Evolutionary conservation across 2,888 invertebrate species (phyloP), one percentile per base, ranked within the genome.

Genomic region (Acleris cristana): DNA sequence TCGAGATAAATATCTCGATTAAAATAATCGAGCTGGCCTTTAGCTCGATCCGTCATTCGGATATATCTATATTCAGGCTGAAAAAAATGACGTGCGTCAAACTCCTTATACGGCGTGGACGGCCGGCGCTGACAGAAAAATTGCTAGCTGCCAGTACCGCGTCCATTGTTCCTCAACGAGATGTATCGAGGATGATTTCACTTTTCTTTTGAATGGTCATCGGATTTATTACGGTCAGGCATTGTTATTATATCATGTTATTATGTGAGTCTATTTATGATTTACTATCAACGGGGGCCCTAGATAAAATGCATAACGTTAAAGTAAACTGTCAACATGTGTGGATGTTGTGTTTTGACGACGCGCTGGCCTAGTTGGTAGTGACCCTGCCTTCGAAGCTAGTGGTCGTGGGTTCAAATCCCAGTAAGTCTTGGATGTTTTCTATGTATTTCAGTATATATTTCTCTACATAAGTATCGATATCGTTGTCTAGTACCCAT

Each of bases 1-100:
- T 80, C 83, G 83, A 87, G 87, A 89, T 89, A 83, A 85, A 87
- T 84, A 85, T 87, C 84, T 84, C 87, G 88, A 88, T 89, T 88
- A 88, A 87, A 86, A 86, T 87, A 88, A 88, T 87, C 87, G 84
- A 76, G 80, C 77, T 82, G 87, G 87, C 89, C 88, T 88, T 87
- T 88, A 75, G 74, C 76, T 69, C 80, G 82, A 86, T 85, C 82
- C 79, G 85, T 87, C 87, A 85, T 82, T 76, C 76, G 79, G 80
- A 84, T 83, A 84, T 82, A 83, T 86, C 82, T 86, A 85, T 84
- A 86, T 83, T 83, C 78, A 79, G 79, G 77, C 74, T 78, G 80
- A 82, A 81, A 81, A 66, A 85, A 82, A 84, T 84, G 86, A 85
- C 83, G 81, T 83, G 79, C 79, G 82, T 83, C 86, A 85, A 82